phyloP scores from a whole-genome alignment of 2,113 vertebrate genomes.

The Ariopsis seemanni region DNA sequence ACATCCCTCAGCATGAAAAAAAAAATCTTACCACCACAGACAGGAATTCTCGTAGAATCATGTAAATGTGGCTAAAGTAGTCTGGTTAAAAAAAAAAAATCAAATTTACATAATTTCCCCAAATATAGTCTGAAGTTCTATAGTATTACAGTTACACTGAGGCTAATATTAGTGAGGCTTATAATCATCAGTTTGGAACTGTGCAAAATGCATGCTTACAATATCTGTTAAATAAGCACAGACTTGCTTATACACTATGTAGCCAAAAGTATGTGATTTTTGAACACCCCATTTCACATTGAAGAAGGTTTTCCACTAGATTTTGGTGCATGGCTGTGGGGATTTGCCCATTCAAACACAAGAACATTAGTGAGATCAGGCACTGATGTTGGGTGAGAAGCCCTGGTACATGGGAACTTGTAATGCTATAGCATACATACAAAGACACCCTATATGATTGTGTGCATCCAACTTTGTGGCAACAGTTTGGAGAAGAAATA shows the following conservation, averaged over 20 bases:
- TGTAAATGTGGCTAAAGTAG: background rate
- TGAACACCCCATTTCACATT: background rate
- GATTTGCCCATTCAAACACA: too few relatives aligned
- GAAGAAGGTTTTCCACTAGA: background rate
- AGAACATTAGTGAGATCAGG: too few relatives aligned
- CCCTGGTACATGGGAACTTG: background rate
- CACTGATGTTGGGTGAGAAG: too few relatives aligned
- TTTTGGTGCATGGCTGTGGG: too few relatives aligned
- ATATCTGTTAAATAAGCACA: too few relatives aligned
- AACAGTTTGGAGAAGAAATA: background rate
- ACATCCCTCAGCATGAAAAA: slow-evolving; percentile 1
- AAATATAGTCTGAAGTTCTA: too few relatives aligned
- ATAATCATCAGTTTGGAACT: too few relatives aligned
- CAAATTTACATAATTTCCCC: too few relatives aligned
- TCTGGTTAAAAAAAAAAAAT: background rate
- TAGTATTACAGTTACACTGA: too few relatives aligned
- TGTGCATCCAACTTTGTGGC: background rate
- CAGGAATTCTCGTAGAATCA: background rate
- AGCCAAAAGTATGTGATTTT: background rate
- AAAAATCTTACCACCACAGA: background rate
- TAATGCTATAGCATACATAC: background rate
- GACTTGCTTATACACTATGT: background rate
- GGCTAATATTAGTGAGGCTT: too few relatives aligned
- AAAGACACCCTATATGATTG: background rate
- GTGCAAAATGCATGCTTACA: too few relatives aligned